Base-by-base conservation (phyloP, 2,888 invertebrate genomes). In the Tyria jacobaeae region DNA sequence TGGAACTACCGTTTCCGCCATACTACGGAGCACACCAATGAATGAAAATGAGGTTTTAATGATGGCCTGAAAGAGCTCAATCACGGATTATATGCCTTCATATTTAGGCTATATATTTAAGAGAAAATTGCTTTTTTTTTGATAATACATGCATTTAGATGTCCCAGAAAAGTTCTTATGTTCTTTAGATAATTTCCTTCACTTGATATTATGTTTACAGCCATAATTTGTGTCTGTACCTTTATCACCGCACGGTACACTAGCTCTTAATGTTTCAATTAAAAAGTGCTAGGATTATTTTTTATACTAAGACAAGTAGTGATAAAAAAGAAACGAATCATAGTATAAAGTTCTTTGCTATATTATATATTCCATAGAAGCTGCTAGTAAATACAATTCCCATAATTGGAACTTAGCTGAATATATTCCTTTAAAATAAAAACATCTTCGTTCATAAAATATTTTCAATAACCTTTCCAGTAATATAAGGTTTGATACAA, bases 11-110 rank as follows among this genome's bases (percentile, higher is more conserved):
- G 14, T 34, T 51, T 50, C 24, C 57, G 65, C 68, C 68, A 69
- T 63, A 70, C 66, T 70, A 65, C 60, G 37, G 21, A 70, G 57
- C 67, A 61, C 57, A 67, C 63, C 72, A 75, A 78, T 79, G 72
- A 80, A 82, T 75, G 80, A 73, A 83, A 83, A 84, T 79, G 83
- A 78, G 83, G 63, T 82, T 82, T 80, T 83, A 82, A 83, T 83
- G 78, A 76, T 72, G 70, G 70, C 37, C 73, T 70, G 71, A 61
- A 67, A 71, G 71, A 73, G 77, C 79, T 72, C 80, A 78, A 82
- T 80, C 76, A 74, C 62, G 62, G 64, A 65, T 73, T 65, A 67
- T 71, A 67, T 67, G 62, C 69, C 72, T 62, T 71, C 64, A 79
- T 77, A 78, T 77, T 73, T 71, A 68, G 70, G 77, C 73, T 74